Evolutionary conservation across 2,797 vertebrate species (phyloP).

Genomic region (Ceryle rudis): DNA sequence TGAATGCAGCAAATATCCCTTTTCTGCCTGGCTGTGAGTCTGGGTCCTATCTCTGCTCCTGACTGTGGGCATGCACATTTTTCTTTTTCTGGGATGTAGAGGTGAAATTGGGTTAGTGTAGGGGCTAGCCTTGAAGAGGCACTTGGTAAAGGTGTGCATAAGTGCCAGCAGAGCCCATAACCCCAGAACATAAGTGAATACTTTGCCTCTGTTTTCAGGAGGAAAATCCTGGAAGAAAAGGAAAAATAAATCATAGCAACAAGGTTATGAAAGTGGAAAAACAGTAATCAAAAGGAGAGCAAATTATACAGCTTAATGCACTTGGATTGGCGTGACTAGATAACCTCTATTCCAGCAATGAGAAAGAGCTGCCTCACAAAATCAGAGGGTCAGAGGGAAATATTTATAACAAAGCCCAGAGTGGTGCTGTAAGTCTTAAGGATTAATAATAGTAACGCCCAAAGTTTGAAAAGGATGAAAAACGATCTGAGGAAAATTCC

Average conservation of each 20-base stretch:
- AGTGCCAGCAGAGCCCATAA: neutral
- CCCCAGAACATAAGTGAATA: neutral
- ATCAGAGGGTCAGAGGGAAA: neutral
- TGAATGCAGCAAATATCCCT: neutral
- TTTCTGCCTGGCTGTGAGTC: neutral
- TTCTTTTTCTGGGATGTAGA: neutral
- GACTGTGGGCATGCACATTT: accelerated
- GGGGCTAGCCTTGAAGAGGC: neutral
- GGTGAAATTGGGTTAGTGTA: neutral
- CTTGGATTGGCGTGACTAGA: neutral
- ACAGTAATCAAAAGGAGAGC: neutral
- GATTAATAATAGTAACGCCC: slow-evolving; percentile 26
- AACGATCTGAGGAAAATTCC: slow-evolving; percentile 53
- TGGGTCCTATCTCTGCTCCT: neutral
- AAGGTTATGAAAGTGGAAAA: neutral
- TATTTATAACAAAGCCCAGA: slow-evolving; percentile 18
- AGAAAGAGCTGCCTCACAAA: neutral
- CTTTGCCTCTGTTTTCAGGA: neutral
- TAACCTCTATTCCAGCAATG: neutral
- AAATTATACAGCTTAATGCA: slow-evolving; percentile 22
- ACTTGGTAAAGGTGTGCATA: neutral
- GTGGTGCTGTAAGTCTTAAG: neutral
- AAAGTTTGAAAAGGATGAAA: slow-evolving; percentile 31
- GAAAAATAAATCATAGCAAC: neutral
- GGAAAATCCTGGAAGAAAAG: neutral